These are phyloP conservation scores for Hormaphis cornu DNA, from an alignment of 1,140 invertebrate species.

Conservation along the genomic window DNA sequence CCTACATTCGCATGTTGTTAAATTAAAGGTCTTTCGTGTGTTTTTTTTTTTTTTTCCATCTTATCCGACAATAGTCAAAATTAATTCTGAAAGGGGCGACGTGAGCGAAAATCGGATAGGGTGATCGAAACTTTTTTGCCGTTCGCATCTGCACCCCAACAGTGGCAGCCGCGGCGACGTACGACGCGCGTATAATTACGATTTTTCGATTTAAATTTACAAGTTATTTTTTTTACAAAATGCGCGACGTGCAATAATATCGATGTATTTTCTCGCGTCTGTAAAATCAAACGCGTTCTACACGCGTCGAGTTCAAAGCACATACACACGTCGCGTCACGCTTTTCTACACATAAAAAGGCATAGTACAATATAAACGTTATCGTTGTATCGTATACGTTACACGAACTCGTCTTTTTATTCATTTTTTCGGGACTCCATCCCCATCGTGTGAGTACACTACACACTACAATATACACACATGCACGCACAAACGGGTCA, in stretches of 20 bases:
- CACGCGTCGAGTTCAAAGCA: not conserved
- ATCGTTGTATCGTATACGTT: no score
- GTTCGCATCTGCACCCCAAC: not conserved
- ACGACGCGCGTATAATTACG: not conserved
- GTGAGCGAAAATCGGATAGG: not conserved
- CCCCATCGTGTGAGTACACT: not conserved
- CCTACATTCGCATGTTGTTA: not conserved
- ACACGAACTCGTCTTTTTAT: not conserved
- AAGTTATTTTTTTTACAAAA: no score
- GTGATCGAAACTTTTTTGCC: not conserved
- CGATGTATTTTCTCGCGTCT: no score
- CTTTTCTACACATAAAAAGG: not conserved
- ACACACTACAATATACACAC: not conserved
- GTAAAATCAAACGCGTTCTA: no score
- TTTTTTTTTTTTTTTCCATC: not conserved
- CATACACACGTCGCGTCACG: not conserved
- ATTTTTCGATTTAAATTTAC: not conserved
- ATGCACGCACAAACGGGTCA: not conserved
- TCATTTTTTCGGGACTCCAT: not conserved
- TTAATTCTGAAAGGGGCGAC: constrained; percentile 1
- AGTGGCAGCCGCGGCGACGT: not conserved
- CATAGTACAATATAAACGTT: no score
- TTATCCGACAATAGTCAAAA: not conserved
- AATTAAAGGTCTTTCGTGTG: not conserved
- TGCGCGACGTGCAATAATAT: no score